Percentiles rank a stretch among this genome's conserved stretches.
These are phyloP conservation scores for Hydractinia echinata DNA, from an alignment of 30 jellyfish, hydroid and myxozoan species.

Conservation along the genomic window DNA sequence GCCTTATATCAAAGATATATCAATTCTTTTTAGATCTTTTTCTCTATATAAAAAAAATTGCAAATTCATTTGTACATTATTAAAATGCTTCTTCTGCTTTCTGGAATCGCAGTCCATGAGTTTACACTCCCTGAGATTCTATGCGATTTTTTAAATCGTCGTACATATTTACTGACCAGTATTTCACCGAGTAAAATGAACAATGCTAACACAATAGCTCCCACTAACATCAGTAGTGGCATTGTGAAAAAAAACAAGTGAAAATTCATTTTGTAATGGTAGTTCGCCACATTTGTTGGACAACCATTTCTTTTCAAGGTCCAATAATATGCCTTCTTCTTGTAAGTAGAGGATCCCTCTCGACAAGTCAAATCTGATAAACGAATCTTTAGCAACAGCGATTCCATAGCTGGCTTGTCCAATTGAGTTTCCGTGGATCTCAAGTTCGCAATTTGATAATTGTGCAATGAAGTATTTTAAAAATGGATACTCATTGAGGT, in stretches of 20 bases:
- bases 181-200: conserved; percentile 16
- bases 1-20: too few relatives aligned
- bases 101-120: background rate
- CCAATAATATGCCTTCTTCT: conserved; percentile 48
- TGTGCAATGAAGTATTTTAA: conserved; percentile 53
- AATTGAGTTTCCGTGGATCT: conserved; percentile 53
- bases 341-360: conserved; percentile 49
- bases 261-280: background rate
- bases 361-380: conserved; percentile 58
- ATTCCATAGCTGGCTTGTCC: conserved; percentile 78
- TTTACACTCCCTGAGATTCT: conserved; percentile 2
- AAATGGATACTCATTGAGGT: conserved; percentile 88
- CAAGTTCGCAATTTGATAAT: conserved; percentile 49
- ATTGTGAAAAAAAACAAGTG: conserved; percentile 29
- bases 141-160: background rate
- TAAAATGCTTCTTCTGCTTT: too few relatives aligned
- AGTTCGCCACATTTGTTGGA: conserved; percentile 38
- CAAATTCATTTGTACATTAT: too few relatives aligned
- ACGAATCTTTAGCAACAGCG: conserved; percentile 69
- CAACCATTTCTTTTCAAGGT: conserved; percentile 66
- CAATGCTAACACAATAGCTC: background rate
- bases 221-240: conserved; percentile 25
- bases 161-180: background rate
- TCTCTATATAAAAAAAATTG: too few relatives aligned
- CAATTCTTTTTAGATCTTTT: too few relatives aligned